Percentiles rank a stretch among this genome's conserved stretches.
Evolutionary conservation across 2,888 invertebrate genomes (phyloP).

Genomic region (Nymphalis urticae): DNA sequence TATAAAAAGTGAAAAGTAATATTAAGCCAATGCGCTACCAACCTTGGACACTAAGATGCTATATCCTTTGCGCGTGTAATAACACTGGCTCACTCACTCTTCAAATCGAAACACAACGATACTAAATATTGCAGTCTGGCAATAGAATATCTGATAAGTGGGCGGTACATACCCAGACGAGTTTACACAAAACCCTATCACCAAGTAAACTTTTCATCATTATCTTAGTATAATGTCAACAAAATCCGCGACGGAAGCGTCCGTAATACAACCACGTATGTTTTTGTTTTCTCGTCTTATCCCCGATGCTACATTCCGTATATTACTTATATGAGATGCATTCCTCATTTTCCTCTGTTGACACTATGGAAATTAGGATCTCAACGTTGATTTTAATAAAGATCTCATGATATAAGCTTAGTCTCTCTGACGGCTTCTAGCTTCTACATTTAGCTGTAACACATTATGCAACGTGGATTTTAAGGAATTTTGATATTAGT

Average conservation of each 20-base stretch:
- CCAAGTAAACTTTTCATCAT: too few relatives aligned
- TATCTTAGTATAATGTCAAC: not conserved
- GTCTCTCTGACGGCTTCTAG: constrained; percentile 11
- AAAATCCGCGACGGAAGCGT: constrained; percentile 16
- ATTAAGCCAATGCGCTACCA: too few relatives aligned
- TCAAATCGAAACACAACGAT: too few relatives aligned
- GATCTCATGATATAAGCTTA: constrained; percentile 17
- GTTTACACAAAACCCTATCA: too few relatives aligned
- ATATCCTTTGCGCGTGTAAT: too few relatives aligned
- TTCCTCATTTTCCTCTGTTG: constrained; percentile 63
- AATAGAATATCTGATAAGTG: too few relatives aligned
- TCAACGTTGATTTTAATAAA: constrained; percentile 58
- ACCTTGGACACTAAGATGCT: too few relatives aligned
- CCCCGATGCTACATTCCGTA: constrained; percentile 34
- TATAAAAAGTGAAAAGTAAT: too few relatives aligned
- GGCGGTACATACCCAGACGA: too few relatives aligned
- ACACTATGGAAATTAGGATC: constrained; percentile 68
- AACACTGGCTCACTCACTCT: too few relatives aligned
- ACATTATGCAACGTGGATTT: constrained; percentile 4
- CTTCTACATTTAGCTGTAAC: constrained; percentile 5
- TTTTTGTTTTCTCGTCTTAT: constrained; percentile 40
- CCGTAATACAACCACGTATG: constrained; percentile 23
- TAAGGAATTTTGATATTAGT: constrained; percentile 3
- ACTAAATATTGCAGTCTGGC: too few relatives aligned
- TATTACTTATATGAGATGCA: constrained; percentile 51